These are phyloP conservation scores for Chrysochloris asiatica DNA, from an alignment of 2,113 vertebrate genomes.

Conservation along the genomic window DNA sequence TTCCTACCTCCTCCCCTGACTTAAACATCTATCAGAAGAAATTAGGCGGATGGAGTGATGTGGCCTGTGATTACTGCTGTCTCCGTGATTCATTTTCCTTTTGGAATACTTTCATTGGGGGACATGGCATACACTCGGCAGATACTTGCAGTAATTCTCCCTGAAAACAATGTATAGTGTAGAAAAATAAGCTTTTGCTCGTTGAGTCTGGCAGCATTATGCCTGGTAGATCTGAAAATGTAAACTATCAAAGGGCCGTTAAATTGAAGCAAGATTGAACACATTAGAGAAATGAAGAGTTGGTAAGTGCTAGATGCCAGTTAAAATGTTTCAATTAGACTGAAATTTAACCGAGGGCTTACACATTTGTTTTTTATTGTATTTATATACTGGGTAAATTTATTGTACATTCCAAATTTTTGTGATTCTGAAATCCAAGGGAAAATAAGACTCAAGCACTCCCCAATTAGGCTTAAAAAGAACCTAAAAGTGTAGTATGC, in stretches of 20 bases:
- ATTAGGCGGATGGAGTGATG: conserved; percentile 60
- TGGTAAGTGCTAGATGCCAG: not conserved
- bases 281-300: conserved; percentile 22
- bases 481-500: not conserved
- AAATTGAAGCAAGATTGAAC: conserved; percentile 61
- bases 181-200: conserved; percentile 45
- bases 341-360: conserved; percentile 14
- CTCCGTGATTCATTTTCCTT: conserved; percentile 79
- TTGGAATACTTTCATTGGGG: conserved; percentile 76
- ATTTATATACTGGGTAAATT: conserved; percentile 19
- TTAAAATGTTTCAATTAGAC: conserved; percentile 38
- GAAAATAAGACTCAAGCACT: not conserved
- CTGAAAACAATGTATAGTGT: conserved; percentile 54
- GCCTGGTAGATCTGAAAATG: conserved; percentile 49
- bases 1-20: not conserved
- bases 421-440: conserved; percentile 11
- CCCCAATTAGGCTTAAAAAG: not conserved
- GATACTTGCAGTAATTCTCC: conserved; percentile 67
- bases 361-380: not conserved
- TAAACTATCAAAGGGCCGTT: conserved; percentile 63
- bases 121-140: conserved; percentile 79
- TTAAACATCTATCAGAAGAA: conserved; percentile 75
- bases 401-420: conserved; percentile 9
- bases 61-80: conserved; percentile 67
- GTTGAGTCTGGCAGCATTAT: conserved; percentile 62